phyloP scores from a whole-genome alignment of 2,113 vertebrate species.

The Paradisaea rubra region DNA sequence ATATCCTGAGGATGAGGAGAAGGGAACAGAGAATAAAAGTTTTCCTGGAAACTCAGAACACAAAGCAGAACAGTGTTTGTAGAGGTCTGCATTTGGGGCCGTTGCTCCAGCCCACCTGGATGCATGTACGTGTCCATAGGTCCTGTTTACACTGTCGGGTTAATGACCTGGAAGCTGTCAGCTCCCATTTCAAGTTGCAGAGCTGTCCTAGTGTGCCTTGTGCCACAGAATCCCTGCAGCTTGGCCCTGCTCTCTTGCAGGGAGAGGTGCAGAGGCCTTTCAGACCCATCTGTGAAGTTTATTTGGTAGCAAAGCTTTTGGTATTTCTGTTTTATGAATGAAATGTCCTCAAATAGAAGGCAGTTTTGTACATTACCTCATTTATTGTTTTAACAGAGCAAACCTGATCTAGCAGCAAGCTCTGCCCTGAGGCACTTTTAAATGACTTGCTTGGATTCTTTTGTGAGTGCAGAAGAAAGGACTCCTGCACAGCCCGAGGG shows the following conservation, averaged over 20 bases:
- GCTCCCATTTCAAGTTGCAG: not conserved
- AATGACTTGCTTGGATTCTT: not conserved
- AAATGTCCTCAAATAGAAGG: not conserved
- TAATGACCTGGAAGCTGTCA: not conserved
- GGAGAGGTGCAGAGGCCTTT: not conserved
- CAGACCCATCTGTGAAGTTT: not conserved
- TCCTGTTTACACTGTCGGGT: not conserved
- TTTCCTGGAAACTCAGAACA: not conserved
- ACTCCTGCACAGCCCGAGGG: not conserved
- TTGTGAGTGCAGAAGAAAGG: not conserved
- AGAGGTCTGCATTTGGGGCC: not conserved
- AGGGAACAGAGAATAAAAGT: not conserved
- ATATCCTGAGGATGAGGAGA: not conserved
- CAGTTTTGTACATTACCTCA: not conserved
- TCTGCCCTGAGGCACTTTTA: slow-evolving; percentile 1
- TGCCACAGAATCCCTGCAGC: not conserved
- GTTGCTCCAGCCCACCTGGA: not conserved
- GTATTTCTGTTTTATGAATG: slow-evolving; percentile 12
- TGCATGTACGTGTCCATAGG: not conserved
- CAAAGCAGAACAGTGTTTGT: not conserved
- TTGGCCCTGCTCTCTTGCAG: not conserved
- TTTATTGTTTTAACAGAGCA: slow-evolving; percentile 1
- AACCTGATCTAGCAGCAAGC: not conserved
- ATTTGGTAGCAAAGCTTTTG: not conserved
- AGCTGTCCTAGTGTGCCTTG: not conserved